Base-by-base conservation (phyloP, 2,797 vertebrate species). In the Pristis pectinata region DNA sequence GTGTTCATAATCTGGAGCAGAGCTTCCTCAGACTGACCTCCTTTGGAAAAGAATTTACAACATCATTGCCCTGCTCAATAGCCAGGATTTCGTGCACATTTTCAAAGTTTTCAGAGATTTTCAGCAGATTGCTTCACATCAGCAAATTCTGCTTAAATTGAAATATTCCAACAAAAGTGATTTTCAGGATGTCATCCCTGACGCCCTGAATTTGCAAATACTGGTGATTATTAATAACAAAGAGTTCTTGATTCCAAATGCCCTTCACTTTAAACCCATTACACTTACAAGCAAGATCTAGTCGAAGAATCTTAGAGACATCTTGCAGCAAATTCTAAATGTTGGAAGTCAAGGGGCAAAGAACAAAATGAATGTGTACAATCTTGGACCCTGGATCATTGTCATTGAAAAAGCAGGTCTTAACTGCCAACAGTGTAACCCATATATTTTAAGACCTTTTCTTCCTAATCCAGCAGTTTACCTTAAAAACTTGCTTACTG, bases 11-110 rank as follows among this genome's bases (percentile, higher is more conserved):
- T 67, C 37, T 67, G 87, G 19, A 89, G n/a, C 59, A 22, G 34
- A 37, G 30, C 49, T 15, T 30, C 53, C 11, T 59, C 53, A 87
- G n/a, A 64, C 37, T 17, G 34, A 91, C 87, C 59, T 37, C n/a
- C 61, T 91, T 67, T 91, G 61, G n/a, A 91, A 91, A 67, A 67
- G 61, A 67, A 91, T 67, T 91, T 91, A 67, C 61, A 67, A 30
- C 87, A 67, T 24, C 87, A 24, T n/a, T 89, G 53, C 56, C 89
- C 41, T 9, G 19, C 22, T 91, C 34, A 9, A 64, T 4, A 27
- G 19, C 5, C n/a, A 64, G 87, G 17, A 1, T 64, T 24, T 37
- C 22, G 0, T 9, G 64, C 59, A 64, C 56, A 64, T 22, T 64
- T 87, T 34, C 49, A 34, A n/a, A 56, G 7, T 10, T 91, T 91